Base-by-base conservation (phyloP, 2,888 invertebrate genomes). In the Lissocephala sabroskyi region DNA sequence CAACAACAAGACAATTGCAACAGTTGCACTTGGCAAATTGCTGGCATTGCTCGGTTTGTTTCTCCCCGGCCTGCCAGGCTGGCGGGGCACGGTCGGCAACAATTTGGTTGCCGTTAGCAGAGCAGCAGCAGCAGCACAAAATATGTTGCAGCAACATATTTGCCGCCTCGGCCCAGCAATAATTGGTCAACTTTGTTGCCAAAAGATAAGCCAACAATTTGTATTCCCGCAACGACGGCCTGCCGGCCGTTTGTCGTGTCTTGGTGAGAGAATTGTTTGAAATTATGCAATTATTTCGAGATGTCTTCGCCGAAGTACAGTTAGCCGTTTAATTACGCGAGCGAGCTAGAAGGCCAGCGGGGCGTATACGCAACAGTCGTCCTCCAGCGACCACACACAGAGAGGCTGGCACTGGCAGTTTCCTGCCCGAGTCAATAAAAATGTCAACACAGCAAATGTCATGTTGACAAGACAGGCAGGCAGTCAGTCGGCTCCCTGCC, bases 381-480 rank as follows among this genome's bases (percentile, higher is more conserved):
- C n/a, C n/a, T n/a, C 26, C 26, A 19, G 40, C 13, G 68, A 55
- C 74, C 68, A 76, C 67, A 73, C 77, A 45, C 64, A 53, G 37
- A 17, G n/a, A 32, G 32, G 10, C 32, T 6, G 32, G n/a, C n/a
- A n/a, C n/a, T n/a, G n/a, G n/a, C n/a, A n/a, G n/a, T n/a, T n/a
- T 59, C 55, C 59, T 75, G 75, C 65, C 78, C 73, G 65, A 78
- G 74, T 78, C 78, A 73, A 73, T 73, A 73, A 73, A 73, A 73
- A 75, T 68, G 73, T 73, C 73, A 73, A 78, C 78, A 78, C 68
- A 67, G 56, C 71, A 78, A 78, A 68, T 76, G 78, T 75, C 73
- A 75, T 71, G 73, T 73, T 78, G 78, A 76, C 73, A 75, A 65
- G 57, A 63, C 64, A 65, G 58, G 57, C 53, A 23, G 23, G 41